These are phyloP conservation scores for Diacarnus erythraeanus DNA, from an alignment of 37 sponge, comb jelly and placozoan genomes.

Conservation along the genomic window DNA sequence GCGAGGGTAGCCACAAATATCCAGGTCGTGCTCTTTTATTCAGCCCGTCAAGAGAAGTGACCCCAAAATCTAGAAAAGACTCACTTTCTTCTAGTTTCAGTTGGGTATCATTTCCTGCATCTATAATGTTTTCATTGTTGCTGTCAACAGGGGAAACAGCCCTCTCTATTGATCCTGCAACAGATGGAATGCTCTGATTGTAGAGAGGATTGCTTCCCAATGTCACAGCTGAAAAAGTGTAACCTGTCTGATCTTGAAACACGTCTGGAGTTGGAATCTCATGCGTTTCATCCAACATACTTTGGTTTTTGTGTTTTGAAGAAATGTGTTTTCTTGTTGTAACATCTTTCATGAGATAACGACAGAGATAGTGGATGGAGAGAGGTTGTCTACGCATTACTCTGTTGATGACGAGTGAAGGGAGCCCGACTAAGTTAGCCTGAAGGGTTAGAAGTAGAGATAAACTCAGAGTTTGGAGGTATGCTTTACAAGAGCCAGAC, in stretches of 20 bases:
- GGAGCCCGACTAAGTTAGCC: slow-evolving; percentile 26
- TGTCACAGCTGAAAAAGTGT: background rate
- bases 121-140: background rate
- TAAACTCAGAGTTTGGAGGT: too few relatives aligned
- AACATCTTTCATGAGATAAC: background rate
- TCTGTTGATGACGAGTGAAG: slow-evolving; percentile 26
- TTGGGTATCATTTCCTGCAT: background rate
- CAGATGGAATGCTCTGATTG: background rate
- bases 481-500: background rate
- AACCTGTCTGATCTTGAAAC: background rate
- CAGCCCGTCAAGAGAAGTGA: background rate
- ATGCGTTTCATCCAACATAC: background rate
- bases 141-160: background rate
- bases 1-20: background rate
- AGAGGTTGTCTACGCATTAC: slow-evolving; percentile 43
- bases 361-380: slow-evolving; percentile 16
- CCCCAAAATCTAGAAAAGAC: background rate
- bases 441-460: too few relatives aligned
- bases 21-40: background rate
- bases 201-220: slow-evolving; percentile 10
- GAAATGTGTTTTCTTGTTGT: background rate
- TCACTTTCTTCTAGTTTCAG: background rate
- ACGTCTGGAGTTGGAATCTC: slow-evolving; percentile 2
- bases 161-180: background rate
- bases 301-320: background rate